A percentile compares a stretch with the other conserved stretches of the same genome.
Evolutionary conservation across 1,140 invertebrate genomes (phyloP).

Genomic region (Monomorium pharaonis): DNA sequence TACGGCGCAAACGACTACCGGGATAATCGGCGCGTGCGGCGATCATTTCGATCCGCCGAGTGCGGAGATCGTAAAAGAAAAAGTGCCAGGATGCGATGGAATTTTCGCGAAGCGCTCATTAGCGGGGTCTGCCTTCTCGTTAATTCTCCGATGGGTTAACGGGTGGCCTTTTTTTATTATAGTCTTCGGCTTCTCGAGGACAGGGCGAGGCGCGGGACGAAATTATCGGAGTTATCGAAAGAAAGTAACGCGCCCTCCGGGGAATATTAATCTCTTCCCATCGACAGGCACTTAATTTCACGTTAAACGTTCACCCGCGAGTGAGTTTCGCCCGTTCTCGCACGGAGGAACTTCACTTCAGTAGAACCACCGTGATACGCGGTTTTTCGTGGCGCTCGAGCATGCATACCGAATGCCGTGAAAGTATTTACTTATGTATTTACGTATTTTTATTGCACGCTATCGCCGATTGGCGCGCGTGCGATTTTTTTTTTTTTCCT

Average conservation of each 20-base stretch:
- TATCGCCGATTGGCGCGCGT: slow-evolving; percentile 29
- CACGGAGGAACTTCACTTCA: background rate
- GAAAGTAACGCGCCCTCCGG: background rate
- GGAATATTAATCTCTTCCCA: background rate
- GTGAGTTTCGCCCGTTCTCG: too few relatives aligned
- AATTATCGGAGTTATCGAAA: background rate
- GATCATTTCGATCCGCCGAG: slow-evolving; percentile 23
- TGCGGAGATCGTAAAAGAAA: background rate
- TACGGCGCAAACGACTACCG: background rate
- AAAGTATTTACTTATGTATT: slow-evolving; percentile 48
- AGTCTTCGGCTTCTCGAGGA: background rate
- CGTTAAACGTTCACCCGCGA: background rate
- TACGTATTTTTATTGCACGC: slow-evolving; percentile 25
- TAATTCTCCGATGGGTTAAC: background rate
- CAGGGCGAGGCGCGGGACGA: too few relatives aligned
- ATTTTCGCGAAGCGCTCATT: slow-evolving; percentile 8
- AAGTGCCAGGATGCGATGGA: background rate
- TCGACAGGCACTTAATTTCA: background rate
- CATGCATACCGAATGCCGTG: slow-evolving; percentile 10
- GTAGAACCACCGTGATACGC: background rate
- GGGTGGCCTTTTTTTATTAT: background rate
- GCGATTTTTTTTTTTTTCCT: slow-evolving; percentile 23
- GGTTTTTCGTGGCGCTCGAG: background rate
- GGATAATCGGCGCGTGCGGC: background rate
- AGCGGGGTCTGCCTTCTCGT: background rate